phyloP scores from a whole-genome alignment of 2,888 invertebrate genomes.

The Drosophila trichaetosa region DNA sequence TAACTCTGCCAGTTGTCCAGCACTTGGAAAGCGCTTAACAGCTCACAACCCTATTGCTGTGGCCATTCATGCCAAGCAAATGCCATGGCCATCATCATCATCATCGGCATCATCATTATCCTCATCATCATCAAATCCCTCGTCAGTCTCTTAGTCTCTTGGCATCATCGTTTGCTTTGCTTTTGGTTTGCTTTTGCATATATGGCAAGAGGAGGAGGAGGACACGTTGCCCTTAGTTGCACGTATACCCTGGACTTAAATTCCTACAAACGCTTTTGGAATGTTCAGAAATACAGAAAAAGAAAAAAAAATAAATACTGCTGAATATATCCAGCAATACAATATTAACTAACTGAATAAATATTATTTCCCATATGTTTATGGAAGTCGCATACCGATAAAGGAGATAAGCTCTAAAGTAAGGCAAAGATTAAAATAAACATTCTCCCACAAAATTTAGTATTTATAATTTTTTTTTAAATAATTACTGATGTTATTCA shows the following conservation, averaged over 20 bases:
- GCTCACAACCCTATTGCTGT: slow-evolving; percentile 17
- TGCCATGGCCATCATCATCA: slow-evolving; percentile 30
- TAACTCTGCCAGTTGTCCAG: slow-evolving; percentile 36
- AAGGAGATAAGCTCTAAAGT: too few species aligned
- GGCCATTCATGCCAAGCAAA: slow-evolving; percentile 27
- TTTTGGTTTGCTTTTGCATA: slow-evolving; percentile 41
- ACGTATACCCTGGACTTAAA: slow-evolving; percentile 35
- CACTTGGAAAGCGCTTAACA: slow-evolving; percentile 53
- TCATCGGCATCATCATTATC: slow-evolving; percentile 9
- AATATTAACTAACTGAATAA: background rate
- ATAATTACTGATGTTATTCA: too few species aligned
- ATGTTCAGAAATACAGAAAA: background rate
- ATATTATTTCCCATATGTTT: background rate
- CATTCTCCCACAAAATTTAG: too few species aligned
- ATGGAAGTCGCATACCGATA: too few species aligned
- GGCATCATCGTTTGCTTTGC: slow-evolving; percentile 42
- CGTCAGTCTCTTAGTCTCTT: slow-evolving; percentile 29
- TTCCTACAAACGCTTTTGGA: background rate
- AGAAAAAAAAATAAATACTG: background rate
- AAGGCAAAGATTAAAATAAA: too few species aligned
- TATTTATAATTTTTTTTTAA: too few species aligned
- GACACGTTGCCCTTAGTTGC: slow-evolving; percentile 5
- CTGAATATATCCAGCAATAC: background rate
- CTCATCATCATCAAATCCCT: slow-evolving; percentile 52
- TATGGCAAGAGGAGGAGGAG: slow-evolving; percentile 14